These are phyloP conservation scores for Bolborhynchus lineola DNA, from an alignment of 2,113 vertebrate species.

Conservation along the genomic window DNA sequence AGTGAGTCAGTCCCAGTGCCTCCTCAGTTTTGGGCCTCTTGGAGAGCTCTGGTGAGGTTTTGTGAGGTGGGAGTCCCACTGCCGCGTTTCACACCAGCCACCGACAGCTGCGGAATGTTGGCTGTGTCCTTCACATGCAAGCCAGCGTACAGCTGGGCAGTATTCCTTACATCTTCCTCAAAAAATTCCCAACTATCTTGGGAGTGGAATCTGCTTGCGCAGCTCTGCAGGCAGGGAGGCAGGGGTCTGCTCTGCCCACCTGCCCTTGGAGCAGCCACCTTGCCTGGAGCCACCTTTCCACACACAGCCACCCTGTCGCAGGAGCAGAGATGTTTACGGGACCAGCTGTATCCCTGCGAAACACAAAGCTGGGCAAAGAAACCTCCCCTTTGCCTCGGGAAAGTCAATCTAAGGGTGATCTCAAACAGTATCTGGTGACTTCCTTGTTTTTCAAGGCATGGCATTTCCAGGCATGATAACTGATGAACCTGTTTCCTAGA, in stretches of 20 bases:
- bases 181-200: not conserved
- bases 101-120: not conserved
- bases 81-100: not conserved
- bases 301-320: not conserved
- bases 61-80: not conserved
- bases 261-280: not conserved
- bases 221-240: not conserved
- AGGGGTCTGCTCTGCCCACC: not conserved
- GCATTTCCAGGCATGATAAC: not conserved
- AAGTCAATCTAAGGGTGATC: not conserved
- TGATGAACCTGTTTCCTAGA: not conserved
- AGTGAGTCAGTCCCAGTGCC: not conserved
- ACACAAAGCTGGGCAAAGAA: not conserved
- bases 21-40: not conserved
- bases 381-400: not conserved
- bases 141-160: not conserved
- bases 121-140: not conserved
- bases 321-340: not conserved
- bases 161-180: slow-evolving; percentile 1
- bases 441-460: not conserved
- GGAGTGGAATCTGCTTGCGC: not conserved
- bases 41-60: not conserved
- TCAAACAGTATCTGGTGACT: not conserved
- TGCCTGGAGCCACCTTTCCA: not conserved
- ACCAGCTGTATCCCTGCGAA: not conserved